Evolutionary conservation across 53 echinoderm and acorn worm species (phyloP).

Genomic region (Holothuria scabra): DNA sequence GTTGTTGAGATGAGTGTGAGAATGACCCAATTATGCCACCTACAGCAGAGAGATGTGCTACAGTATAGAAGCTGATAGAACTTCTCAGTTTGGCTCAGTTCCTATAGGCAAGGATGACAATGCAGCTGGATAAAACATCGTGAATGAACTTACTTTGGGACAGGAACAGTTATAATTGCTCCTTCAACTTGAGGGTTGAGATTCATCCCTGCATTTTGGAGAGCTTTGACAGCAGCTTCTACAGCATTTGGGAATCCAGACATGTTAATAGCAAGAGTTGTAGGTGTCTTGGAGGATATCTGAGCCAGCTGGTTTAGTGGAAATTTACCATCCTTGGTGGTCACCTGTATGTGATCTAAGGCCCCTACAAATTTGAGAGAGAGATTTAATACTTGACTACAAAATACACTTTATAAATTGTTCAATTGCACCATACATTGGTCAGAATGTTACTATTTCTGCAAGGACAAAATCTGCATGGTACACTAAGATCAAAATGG

Average conservation of each 20-base stretch:
- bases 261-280: constrained; percentile 79
- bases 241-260: constrained; percentile 77
- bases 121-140: too few relatives aligned
- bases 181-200: constrained; percentile 85
- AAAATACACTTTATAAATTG: too few relatives aligned
- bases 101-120: too few relatives aligned
- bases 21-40: too few relatives aligned
- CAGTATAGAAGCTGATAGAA: too few relatives aligned
- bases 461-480: too few relatives aligned
- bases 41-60: too few relatives aligned
- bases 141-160: constrained; percentile 82
- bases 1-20: too few relatives aligned
- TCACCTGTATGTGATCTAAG: constrained; percentile 82
- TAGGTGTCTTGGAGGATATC: constrained; percentile 78
- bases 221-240: constrained; percentile 79
- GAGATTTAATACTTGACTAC: not conserved
- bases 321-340: constrained; percentile 83
- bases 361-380: constrained; percentile 61
- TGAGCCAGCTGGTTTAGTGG: constrained; percentile 89
- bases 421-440: too few relatives aligned
- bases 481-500: too few relatives aligned
- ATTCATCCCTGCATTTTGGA: constrained; percentile 78
- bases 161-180: constrained; percentile 74
- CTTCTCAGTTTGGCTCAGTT: too few relatives aligned
- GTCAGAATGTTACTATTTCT: not conserved